A percentile compares a stretch with the other conserved stretches of the same genome.
These are phyloP conservation scores for Orchesella cincta DNA, from an alignment of 1,140 invertebrate genomes.

Conservation along the genomic window DNA sequence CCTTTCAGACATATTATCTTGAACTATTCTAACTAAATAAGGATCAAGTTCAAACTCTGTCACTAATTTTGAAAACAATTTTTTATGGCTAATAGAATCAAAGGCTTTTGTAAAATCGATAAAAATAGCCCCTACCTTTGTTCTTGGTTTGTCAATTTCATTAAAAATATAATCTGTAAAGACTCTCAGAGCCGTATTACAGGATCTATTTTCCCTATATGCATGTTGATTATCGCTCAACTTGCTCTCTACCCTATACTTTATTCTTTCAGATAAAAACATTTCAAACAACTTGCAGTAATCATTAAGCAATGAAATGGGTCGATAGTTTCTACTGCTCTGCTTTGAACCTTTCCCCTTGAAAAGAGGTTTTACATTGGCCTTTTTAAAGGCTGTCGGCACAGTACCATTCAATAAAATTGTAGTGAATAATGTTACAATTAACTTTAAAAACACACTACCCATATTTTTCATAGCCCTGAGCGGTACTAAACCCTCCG, in stretches of 20 bases:
- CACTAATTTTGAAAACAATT: too few species aligned
- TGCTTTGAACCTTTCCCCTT: background rate
- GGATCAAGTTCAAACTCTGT: too few species aligned
- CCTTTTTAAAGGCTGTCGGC: background rate
- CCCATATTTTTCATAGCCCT: background rate
- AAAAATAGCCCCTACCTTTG: constrained; percentile 23
- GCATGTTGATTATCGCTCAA: constrained; percentile 32
- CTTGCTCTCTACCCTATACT: background rate
- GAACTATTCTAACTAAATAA: too few species aligned
- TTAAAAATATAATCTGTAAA: constrained; percentile 9
- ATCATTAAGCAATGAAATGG: background rate
- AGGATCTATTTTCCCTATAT: background rate
- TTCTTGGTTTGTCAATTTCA: constrained; percentile 22
- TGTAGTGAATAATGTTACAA: background rate
- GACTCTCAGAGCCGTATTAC: background rate
- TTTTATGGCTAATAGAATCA: too few species aligned
- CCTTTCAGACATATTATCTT: too few species aligned
- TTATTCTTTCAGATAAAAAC: background rate
- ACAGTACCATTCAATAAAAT: background rate
- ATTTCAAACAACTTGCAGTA: constrained; percentile 28
- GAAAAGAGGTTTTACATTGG: background rate
- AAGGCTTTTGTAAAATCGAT: too few species aligned
- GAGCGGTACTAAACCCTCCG: background rate
- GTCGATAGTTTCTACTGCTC: background rate
- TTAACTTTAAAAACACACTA: background rate